Conservation (phyloP, 2,888 invertebrate species). For the Kryphioiulus occultus region DNA sequence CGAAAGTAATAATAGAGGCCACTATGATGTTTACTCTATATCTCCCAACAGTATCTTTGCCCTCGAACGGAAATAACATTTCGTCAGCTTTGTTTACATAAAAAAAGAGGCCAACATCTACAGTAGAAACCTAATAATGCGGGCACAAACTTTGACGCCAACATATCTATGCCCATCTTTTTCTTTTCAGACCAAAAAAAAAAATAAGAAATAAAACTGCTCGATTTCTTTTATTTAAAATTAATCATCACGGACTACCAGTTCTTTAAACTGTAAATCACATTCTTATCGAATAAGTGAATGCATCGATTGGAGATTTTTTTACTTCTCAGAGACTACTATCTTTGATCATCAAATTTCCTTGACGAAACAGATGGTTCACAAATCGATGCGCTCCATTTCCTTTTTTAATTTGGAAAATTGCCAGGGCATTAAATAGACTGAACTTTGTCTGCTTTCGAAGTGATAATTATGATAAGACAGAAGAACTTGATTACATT, state of each 20-base stretch:
- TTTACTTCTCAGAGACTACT: not conserved
- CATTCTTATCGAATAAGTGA: not conserved
- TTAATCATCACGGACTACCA: constrained; percentile 19
- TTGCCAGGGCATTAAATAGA: constrained; percentile 28
- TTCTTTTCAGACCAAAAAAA: not conserved
- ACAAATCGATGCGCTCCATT: constrained; percentile 43
- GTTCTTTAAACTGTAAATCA: not conserved
- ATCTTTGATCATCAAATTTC: constrained; percentile 44
- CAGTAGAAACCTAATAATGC: not conserved
- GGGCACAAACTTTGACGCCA: not conserved
- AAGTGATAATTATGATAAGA: not conserved
- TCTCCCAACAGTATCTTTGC: not conserved
- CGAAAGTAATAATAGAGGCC: not conserved
- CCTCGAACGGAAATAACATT: not conserved
- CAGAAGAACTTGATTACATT: not conserved
- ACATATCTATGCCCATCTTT: not conserved
- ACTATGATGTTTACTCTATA: not conserved
- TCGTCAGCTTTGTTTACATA: not conserved
- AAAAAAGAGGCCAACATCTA: not conserved
- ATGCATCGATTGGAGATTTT: constrained; percentile 37
- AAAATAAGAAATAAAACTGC: not conserved
- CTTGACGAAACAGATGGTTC: constrained; percentile 41
- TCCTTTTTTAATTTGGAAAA: constrained; percentile 46
- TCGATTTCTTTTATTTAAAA: not conserved
- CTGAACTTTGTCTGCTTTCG: not conserved